phyloP scores from a whole-genome alignment of 2,797 vertebrate species.

The Gila robusta region DNA sequence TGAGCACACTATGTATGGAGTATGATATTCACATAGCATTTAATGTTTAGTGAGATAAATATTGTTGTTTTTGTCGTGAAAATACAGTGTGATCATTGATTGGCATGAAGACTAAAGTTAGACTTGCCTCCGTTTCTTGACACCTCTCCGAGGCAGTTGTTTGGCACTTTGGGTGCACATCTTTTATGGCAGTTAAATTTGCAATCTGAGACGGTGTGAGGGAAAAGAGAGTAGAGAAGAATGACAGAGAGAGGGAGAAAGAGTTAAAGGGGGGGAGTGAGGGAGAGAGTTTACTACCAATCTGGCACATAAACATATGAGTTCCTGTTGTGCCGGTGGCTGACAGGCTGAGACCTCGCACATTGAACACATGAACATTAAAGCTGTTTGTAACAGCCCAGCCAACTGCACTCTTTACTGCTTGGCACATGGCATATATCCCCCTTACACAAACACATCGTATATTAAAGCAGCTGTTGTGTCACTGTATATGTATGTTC shows the following conservation, averaged over 20 bases:
- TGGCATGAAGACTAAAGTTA: slow-evolving; percentile 52
- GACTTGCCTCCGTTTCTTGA: slow-evolving; percentile 91
- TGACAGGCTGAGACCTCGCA: slow-evolving; percentile 62
- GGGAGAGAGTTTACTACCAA: slow-evolving; percentile 55
- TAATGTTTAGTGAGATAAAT: slow-evolving; percentile 46
- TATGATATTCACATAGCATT: slow-evolving; percentile 10
- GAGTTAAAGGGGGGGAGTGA: slow-evolving; percentile 20
- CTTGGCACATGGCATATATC: slow-evolving; percentile 55
- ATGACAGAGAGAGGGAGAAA: slow-evolving; percentile 39
- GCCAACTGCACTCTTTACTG: slow-evolving; percentile 57
- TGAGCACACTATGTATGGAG: not conserved
- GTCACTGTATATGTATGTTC: slow-evolving; percentile 25
- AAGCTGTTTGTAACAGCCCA: slow-evolving; percentile 62
- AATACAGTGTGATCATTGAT: slow-evolving; percentile 49
- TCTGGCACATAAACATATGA: slow-evolving; percentile 58
- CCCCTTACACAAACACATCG: slow-evolving; percentile 34
- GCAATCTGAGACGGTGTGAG: slow-evolving; percentile 83
- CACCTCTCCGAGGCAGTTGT: slow-evolving; percentile 97
- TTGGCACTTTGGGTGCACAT: slow-evolving; percentile 94
- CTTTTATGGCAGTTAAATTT: slow-evolving; percentile 98
- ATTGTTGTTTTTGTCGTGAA: slow-evolving; percentile 58
- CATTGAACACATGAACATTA: slow-evolving; percentile 61
- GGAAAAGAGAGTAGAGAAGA: slow-evolving; percentile 43
- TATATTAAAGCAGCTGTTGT: slow-evolving; percentile 44
- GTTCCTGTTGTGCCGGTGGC: slow-evolving; percentile 60